A percentile compares a stretch with the other conserved stretches of the same genome.
phyloP scores from a whole-genome alignment of 2,797 vertebrate species.

The Neomorphus geoffroyi region DNA sequence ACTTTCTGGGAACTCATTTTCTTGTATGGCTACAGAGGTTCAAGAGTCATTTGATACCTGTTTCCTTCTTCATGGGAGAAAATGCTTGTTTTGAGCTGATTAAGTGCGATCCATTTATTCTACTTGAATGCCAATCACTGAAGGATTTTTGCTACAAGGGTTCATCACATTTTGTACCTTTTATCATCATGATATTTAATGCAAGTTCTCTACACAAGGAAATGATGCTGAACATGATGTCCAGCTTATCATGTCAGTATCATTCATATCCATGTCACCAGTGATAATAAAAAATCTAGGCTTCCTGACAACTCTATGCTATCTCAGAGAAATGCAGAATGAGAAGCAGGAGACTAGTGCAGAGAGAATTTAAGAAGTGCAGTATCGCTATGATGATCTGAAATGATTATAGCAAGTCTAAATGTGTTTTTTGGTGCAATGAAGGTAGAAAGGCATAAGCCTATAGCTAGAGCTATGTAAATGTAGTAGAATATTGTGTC shows the following conservation, averaged over 20 bases:
- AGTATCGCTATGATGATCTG: not conserved
- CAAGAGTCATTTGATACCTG: not conserved
- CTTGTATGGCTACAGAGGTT: not conserved
- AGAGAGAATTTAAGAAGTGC: not conserved
- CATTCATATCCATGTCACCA: not conserved
- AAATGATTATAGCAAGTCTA: not conserved
- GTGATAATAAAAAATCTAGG: not conserved
- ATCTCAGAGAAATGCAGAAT: not conserved
- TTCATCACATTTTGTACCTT: not conserved
- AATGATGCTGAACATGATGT: not conserved
- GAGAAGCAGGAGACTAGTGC: not conserved
- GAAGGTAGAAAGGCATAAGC: not conserved
- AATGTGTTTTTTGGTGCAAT: not conserved
- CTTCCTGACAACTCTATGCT: not conserved
- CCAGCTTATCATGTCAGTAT: not conserved
- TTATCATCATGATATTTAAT: not conserved
- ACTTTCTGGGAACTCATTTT: not conserved
- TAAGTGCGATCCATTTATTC: not conserved
- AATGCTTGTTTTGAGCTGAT: not conserved
- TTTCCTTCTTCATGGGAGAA: not conserved
- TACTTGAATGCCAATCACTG: not conserved
- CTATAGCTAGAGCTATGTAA: not conserved
- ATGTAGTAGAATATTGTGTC: not conserved
- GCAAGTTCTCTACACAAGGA: not conserved
- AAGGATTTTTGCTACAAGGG: not conserved